Evolutionary conservation across 2,113 vertebrate genomes (phyloP).

Genomic region (Rhinogobius similis): DNA sequence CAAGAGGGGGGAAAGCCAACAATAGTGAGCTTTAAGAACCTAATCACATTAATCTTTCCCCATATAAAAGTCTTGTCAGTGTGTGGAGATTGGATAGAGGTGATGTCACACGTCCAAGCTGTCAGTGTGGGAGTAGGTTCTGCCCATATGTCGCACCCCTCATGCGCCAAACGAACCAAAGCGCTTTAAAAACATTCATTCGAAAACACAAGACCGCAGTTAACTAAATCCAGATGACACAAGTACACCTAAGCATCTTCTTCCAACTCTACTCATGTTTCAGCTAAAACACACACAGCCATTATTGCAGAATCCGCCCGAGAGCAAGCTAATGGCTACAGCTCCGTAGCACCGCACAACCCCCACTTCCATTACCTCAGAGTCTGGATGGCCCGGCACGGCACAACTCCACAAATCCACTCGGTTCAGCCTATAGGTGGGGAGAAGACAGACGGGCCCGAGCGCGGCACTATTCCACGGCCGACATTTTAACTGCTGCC

Average conservation of each 20-base stretch:
- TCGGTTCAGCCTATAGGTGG: background rate
- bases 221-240: background rate
- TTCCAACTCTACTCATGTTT: background rate
- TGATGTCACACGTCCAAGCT: slow-evolving; percentile 1
- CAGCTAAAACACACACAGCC: background rate
- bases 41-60: background rate
- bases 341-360: background rate
- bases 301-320: background rate
- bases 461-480: slow-evolving; percentile 55
- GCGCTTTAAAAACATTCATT: background rate
- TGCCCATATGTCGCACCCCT: background rate
- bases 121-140: slow-evolving; percentile 9
- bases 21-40: background rate
- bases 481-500: slow-evolving; percentile 79
- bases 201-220: background rate
- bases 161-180: background rate
- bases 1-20: background rate
- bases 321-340: background rate
- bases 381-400: background rate
- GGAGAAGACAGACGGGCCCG: slow-evolving; percentile 40
- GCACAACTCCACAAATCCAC: background rate
- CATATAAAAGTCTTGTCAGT: background rate
- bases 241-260: background rate
- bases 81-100: background rate
- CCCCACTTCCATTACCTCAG: background rate